Conservation (phyloP, 2,113 vertebrate species). For the Rhodinocichla rosea region DNA sequence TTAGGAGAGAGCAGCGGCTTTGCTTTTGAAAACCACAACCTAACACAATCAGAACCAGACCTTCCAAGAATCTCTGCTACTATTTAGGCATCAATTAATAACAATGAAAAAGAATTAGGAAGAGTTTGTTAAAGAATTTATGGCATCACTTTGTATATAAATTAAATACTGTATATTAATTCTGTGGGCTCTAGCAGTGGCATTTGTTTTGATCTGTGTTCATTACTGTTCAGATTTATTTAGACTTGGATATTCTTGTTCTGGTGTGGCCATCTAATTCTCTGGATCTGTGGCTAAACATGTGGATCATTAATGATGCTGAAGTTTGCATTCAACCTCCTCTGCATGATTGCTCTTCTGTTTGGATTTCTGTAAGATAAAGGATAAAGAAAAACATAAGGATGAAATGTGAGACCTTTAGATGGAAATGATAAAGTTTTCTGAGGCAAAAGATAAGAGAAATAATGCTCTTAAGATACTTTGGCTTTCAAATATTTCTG, state of each 20-base stretch:
- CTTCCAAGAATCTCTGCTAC: not conserved
- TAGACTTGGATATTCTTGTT: not conserved
- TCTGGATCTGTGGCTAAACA: not conserved
- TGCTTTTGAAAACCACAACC: not conserved
- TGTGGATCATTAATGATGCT: not conserved
- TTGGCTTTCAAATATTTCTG: not conserved
- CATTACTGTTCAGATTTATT: not conserved
- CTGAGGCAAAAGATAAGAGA: not conserved
- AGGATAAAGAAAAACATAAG: not conserved
- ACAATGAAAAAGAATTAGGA: not conserved
- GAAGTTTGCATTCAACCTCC: not conserved
- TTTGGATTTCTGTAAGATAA: not conserved
- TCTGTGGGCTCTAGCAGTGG: not conserved
- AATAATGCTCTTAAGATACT: not conserved
- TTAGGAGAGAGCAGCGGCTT: not conserved
- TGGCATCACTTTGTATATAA: not conserved
- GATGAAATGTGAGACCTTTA: not conserved
- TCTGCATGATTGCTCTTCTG: not conserved
- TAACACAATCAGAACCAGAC: not conserved
- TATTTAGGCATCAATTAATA: not conserved
- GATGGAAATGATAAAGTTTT: not conserved
- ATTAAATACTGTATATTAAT: not conserved
- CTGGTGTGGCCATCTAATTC: not conserved
- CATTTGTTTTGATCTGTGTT: not conserved
- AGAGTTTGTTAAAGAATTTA: not conserved